Evolutionary conservation across 2,113 vertebrate genomes (phyloP).

Genomic region (Pseudorasbora parva): DNA sequence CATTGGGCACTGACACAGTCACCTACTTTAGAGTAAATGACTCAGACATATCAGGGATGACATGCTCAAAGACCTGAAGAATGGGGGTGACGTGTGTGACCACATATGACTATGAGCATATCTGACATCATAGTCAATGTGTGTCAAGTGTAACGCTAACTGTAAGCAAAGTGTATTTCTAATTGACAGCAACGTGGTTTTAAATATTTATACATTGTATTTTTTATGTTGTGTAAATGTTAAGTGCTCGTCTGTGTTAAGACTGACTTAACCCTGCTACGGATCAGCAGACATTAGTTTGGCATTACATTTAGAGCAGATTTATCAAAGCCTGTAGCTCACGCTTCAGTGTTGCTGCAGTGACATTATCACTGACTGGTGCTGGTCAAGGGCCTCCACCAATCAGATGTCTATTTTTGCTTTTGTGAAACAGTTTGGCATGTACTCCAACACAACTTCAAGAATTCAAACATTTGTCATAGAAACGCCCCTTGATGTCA

Average conservation of each 20-base stretch:
- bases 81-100: neutral
- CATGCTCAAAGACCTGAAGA: conserved; percentile 14
- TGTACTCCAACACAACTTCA: neutral
- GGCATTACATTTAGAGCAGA: conserved; percentile 31
- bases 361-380: neutral
- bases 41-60: conserved; percentile 29
- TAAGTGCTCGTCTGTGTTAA: conserved; percentile 6
- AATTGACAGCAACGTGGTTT: neutral
- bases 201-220: neutral
- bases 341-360: neutral
- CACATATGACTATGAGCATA: neutral
- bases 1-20: conserved; percentile 39
- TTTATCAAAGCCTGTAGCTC: conserved; percentile 12
- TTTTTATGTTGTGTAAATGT: neutral
- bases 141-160: neutral
- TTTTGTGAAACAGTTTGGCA: neutral
- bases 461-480: neutral
- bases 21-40: conserved; percentile 35
- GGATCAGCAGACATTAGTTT: neutral
- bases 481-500: neutral
- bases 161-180: neutral
- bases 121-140: neutral
- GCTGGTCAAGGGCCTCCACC: neutral
- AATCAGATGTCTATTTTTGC: neutral
- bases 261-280: conserved; percentile 24